Base-by-base conservation (phyloP, 1,140 invertebrate species). In the Laodelphax striatellus region DNA sequence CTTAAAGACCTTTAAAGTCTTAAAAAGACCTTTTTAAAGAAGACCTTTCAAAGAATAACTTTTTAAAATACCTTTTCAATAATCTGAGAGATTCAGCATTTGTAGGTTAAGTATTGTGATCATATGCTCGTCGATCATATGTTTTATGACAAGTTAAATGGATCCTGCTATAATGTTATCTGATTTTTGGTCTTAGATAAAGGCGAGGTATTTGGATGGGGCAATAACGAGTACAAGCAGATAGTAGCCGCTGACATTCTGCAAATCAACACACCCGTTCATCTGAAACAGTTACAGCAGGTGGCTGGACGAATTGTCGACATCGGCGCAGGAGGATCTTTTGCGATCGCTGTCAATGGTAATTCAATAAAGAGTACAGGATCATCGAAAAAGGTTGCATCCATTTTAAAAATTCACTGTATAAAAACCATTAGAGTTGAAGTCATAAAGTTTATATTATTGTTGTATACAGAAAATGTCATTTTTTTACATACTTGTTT, bases 191-290 rank as follows among this genome's bases (percentile, higher is more conserved):
- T 74, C 78, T 55, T 71, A 90, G 92, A 94, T 66, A 84, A 86
- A 70, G 94, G 94, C 17, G 89, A 96, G 68, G 78, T 97, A 1
- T 98, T 97, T 79, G 94, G 94, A 0, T 98, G 95, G 94, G 95
- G 96, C 19, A 98, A 96, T 72, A 88, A 88, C 1, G 96, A 98
- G 75, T 97, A 97, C 70, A 82, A 82, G 2, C 94, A 98, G 72
- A 74, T 98, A 2, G 16, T 24, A n/a, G 43, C 28, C 0, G 31
- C 6, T n/a, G 59, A 55, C 16, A 9, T 14, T 0, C 52, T 53
- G 22, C 59, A 60, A 34, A 17, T 60, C 11, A 38, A 53, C 70
- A 78, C 80, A 46, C 86, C 94, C 0, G 80, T 77, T 13, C 75
- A 84, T 64, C 66, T 97, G 2, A 74, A 80, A 58, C 69, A 82